Base-by-base conservation (phyloP, 2,113 vertebrate genomes). In the Tragelaphus strepsiceros region DNA sequence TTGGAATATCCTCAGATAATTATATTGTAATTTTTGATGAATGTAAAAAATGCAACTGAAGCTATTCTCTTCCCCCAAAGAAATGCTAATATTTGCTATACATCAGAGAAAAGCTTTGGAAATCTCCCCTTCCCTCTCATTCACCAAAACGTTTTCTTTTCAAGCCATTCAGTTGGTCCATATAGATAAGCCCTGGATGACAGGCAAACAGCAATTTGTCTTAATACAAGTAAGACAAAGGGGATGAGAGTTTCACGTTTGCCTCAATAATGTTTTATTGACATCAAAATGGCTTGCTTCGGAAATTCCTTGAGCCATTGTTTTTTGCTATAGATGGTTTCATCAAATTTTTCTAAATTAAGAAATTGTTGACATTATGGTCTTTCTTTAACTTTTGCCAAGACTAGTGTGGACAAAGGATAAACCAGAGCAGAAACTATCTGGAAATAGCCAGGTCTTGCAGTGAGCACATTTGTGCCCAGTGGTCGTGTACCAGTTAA, bases 401-500 rank as follows among this genome's bases (percentile, higher is more conserved):
- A 62, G 81, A 30, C 5, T 26, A 53, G 4, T 19, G 24, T 17
- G 15, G 24, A 46, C 39, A 54, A 3, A 3, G 2, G 16, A 6
- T 19, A 35, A 61, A 30, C 12, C 16, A 35, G 78, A 59, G 5
- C 21, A 35, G 61, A 85, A 91, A 26, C 6, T 28, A 28, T 5
- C 12, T 7, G 51, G 43, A 87, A 13, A 87, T 0, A 22, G 3
- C 5, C 24, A 1, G 3, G 54, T 1, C 12, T 21, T 26, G 11
- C 6, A 28, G 24, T 56, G 13, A 56, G 24, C 30, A 1, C 5
- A 2, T 67, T 17, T 43, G 10, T 61, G 30, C 15, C 94, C 1
- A 19, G 12, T 8, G 13, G 2, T 28, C 2, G 15, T 2, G 0
- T 30, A 2, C 2, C 3, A 2, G 4, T 51, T 2, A 43, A 43